Evolutionary conservation across 2,888 invertebrate genomes (phyloP).

Genomic region (Epicampocera succincta): DNA sequence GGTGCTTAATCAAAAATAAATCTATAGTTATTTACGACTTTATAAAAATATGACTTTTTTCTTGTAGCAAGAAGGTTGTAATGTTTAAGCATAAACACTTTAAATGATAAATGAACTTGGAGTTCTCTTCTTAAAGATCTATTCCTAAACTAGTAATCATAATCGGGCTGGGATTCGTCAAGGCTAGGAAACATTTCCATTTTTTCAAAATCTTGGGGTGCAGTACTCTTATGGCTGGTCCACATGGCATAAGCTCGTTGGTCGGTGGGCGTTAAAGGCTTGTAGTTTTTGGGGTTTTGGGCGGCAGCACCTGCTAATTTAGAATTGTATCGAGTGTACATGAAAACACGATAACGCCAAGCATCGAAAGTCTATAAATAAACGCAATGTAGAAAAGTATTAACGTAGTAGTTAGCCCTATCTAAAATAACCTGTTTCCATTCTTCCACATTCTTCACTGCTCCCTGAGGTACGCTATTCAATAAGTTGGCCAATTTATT

Average conservation of each 20-base stretch:
- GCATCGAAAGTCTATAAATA: slow-evolving; percentile 76
- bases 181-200: slow-evolving; percentile 77
- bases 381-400: slow-evolving; percentile 16
- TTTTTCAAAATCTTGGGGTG: slow-evolving; percentile 77
- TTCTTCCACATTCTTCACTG: slow-evolving; percentile 78
- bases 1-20: slow-evolving; percentile 40
- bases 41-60: slow-evolving; percentile 68
- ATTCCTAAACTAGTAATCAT: slow-evolving; percentile 73
- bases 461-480: slow-evolving; percentile 79
- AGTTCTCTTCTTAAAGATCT: slow-evolving; percentile 46
- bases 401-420: no score
- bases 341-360: slow-evolving; percentile 79
- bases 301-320: slow-evolving; percentile 77
- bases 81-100: slow-evolving; percentile 36
- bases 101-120: slow-evolving; percentile 42
- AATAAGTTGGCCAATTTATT: slow-evolving; percentile 76
- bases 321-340: slow-evolving; percentile 79
- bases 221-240: slow-evolving; percentile 78
- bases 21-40: slow-evolving; percentile 30
- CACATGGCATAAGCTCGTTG: slow-evolving; percentile 79
- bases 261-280: slow-evolving; percentile 78
- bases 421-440: slow-evolving; percentile 75
- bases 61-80: slow-evolving; percentile 42
- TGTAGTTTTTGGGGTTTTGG: slow-evolving; percentile 78
- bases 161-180: slow-evolving; percentile 75